Evolutionary conservation across 2,888 invertebrate species (phyloP).

Genomic region (Alloscopus bannaensis): DNA sequence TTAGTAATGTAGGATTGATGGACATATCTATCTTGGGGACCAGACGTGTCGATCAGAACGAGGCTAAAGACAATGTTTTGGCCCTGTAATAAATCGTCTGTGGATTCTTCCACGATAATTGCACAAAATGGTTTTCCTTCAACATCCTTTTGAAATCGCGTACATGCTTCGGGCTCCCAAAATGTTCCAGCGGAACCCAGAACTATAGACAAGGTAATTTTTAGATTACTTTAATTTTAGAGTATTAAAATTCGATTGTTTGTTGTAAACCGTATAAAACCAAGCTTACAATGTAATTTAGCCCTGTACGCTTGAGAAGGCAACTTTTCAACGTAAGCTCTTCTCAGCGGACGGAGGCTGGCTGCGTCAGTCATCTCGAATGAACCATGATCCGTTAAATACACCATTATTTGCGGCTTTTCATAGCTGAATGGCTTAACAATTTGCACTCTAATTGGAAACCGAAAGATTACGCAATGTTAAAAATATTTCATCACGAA

Average conservation of each 20-base stretch:
- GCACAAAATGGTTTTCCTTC: constrained; percentile 71
- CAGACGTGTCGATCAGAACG: constrained; percentile 70
- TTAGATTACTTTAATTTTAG: background rate
- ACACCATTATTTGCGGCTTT: constrained; percentile 68
- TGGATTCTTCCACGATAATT: constrained; percentile 68
- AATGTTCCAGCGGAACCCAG: constrained; percentile 52
- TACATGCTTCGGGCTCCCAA: constrained; percentile 68
- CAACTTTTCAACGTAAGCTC: constrained; percentile 62
- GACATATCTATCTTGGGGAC: constrained; percentile 69
- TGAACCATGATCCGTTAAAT: constrained; percentile 68
- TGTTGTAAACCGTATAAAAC: background rate
- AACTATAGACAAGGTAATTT: constrained; percentile 44
- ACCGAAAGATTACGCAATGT: background rate
- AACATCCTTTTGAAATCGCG: constrained; percentile 67
- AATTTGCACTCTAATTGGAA: constrained; percentile 67
- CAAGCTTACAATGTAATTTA: constrained; percentile 65
- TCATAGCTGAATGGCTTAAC: constrained; percentile 65
- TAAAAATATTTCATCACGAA: background rate
- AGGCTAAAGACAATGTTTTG: constrained; percentile 63
- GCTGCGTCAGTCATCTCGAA: constrained; percentile 66
- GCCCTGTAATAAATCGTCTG: constrained; percentile 63
- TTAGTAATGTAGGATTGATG: constrained; percentile 61
- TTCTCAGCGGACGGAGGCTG: constrained; percentile 63
- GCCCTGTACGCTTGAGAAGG: constrained; percentile 69
- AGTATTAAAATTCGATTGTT: background rate